phyloP scores from a whole-genome alignment of 2,888 invertebrate genomes.

The Pristionchus maxplancki region DNA sequence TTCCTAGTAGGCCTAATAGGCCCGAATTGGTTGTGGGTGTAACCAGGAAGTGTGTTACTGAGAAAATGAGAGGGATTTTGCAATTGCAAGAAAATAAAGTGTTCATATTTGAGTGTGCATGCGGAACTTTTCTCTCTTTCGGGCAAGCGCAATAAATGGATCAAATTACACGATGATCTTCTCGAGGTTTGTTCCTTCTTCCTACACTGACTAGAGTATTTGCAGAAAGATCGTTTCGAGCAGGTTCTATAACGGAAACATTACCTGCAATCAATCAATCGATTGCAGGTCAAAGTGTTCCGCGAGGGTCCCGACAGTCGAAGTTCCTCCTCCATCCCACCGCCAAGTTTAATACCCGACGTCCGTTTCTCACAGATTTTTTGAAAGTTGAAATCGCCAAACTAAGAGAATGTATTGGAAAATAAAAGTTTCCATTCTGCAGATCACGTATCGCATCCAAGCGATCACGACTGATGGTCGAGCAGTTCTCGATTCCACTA shows the following conservation, averaged over 20 bases:
- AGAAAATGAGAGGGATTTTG: no score
- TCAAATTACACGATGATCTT: conserved; percentile 47
- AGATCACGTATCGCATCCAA: conserved; percentile 16
- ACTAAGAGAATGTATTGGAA: no score
- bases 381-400: no score
- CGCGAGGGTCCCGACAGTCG: background rate
- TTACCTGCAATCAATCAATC: no score
- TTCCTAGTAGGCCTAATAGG: background rate
- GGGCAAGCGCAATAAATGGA: conserved; percentile 43
- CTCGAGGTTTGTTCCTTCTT: conserved; percentile 17
- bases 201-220: background rate
- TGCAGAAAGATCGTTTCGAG: no score
- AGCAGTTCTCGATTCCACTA: background rate
- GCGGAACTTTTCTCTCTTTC: conserved; percentile 49
- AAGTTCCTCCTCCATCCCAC: conserved; percentile 23
- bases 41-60: conserved; percentile 2
- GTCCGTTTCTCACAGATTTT: background rate
- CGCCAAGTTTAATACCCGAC: conserved; percentile 17
- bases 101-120: conserved; percentile 51
- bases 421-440: no score
- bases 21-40: background rate
- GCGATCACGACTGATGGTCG: conserved; percentile 30
- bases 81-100: no score
- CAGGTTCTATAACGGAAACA: no score
- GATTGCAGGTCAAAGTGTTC: conserved; percentile 24